Evolutionary conservation across 2,888 invertebrate species (phyloP).

Genomic region (Notodonta dromedarius): DNA sequence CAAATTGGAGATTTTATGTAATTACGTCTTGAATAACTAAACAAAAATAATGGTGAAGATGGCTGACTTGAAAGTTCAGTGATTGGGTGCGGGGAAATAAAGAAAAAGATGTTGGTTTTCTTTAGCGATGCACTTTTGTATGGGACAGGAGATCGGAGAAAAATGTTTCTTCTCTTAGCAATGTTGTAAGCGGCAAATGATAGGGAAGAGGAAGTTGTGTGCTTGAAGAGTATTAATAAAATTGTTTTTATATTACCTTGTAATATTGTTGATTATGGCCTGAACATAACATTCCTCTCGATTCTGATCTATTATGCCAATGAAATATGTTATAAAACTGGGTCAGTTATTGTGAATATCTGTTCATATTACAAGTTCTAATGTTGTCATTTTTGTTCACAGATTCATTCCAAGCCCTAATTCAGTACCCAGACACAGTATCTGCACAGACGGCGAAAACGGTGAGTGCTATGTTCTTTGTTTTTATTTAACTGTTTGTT

Average conservation of each 20-base stretch:
- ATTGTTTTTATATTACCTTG: too few relatives aligned
- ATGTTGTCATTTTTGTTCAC: constrained; percentile 68
- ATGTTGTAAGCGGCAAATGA: too few relatives aligned
- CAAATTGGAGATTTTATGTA: constrained; percentile 74
- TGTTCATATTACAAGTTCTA: background rate
- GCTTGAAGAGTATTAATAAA: constrained; percentile 18
- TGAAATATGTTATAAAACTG: too few relatives aligned
- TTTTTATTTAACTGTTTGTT: constrained; percentile 77
- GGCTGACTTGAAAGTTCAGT: constrained; percentile 29
- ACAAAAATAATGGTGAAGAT: constrained; percentile 50
- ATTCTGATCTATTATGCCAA: too few relatives aligned
- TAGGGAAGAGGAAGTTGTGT: background rate
- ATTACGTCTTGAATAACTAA: constrained; percentile 68
- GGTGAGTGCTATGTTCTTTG: constrained; percentile 85
- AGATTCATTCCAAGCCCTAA: constrained; percentile 99
- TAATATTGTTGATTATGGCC: too few relatives aligned
- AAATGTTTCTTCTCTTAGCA: background rate
- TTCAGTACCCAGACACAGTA: constrained; percentile 98
- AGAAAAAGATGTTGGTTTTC: background rate
- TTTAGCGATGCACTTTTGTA: constrained; percentile 4
- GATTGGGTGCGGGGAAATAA: background rate
- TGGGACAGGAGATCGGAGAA: background rate
- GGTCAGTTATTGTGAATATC: too few relatives aligned
- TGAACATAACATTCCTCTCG: too few relatives aligned
- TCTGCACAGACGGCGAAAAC: constrained; percentile 98